phyloP scores from a whole-genome alignment of 2,888 invertebrate species.

The Thymelicus acteon region DNA sequence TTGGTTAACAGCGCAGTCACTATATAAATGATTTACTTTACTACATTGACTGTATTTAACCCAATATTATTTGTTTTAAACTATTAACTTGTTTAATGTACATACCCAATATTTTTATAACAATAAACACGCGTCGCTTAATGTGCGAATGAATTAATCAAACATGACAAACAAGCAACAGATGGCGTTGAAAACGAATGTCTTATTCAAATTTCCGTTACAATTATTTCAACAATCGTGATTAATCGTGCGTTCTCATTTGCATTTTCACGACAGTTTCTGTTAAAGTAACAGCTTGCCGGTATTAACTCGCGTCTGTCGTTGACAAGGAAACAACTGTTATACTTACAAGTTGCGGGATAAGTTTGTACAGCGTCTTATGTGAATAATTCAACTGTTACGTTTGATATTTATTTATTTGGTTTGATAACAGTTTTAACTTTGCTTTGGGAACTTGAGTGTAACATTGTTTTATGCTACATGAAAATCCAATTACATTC shows the following conservation, averaged over 20 bases:
- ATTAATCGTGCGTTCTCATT: constrained; percentile 36
- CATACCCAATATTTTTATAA: too few relatives aligned
- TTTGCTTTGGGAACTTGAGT: too few relatives aligned
- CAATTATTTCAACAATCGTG: constrained; percentile 34
- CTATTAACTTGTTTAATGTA: too few relatives aligned
- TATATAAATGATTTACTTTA: too few relatives aligned
- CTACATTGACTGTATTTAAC: too few relatives aligned
- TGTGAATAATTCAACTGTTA: constrained; percentile 2
- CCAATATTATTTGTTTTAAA: too few relatives aligned
- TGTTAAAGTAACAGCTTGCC: constrained; percentile 26
- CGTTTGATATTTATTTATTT: not conserved
- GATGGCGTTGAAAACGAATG: constrained; percentile 30
- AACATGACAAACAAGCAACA: constrained; percentile 26
- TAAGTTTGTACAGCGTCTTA: constrained; percentile 5
- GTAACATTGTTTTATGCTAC: too few relatives aligned
- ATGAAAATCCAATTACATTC: too few relatives aligned
- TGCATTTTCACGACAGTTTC: constrained; percentile 33
- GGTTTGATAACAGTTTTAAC: not conserved
- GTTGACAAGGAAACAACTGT: constrained; percentile 16
- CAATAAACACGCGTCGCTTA: not conserved
- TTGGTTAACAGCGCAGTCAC: too few relatives aligned
- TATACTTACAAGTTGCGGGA: constrained; percentile 8
- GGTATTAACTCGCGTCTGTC: constrained; percentile 9
- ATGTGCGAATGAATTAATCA: constrained; percentile 17
- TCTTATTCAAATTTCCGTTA: constrained; percentile 33